Evolutionary conservation across 2,888 invertebrate species (phyloP).

Genomic region (Lacanobia wlatinum): DNA sequence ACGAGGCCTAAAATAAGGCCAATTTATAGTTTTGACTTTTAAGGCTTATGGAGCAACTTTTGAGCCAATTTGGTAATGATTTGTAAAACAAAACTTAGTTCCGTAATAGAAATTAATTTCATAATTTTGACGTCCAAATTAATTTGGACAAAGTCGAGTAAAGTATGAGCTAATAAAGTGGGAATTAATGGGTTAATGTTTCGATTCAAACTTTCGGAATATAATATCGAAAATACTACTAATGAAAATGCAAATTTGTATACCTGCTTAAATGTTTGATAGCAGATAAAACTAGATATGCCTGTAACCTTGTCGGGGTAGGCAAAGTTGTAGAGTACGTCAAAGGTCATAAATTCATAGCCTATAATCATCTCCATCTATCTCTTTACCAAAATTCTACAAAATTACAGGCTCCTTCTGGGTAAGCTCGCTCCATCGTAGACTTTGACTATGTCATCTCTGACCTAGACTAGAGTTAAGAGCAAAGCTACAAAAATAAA

Average conservation of each 20-base stretch:
- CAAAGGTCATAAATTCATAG: too few relatives aligned
- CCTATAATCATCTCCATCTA: too few relatives aligned
- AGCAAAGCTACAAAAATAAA: too few relatives aligned
- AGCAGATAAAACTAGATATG: background rate
- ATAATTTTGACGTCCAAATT: slow-evolving; percentile 27
- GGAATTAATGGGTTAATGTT: slow-evolving; percentile 3
- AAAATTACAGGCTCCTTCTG: too few relatives aligned
- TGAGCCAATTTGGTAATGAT: slow-evolving; percentile 22
- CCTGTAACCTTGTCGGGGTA: too few relatives aligned
- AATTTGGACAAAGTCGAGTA: slow-evolving; percentile 20
- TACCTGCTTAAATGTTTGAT: background rate
- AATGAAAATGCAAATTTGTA: background rate
- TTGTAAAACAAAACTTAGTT: slow-evolving; percentile 39
- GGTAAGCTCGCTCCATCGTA: too few relatives aligned
- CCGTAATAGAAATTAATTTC: slow-evolving; percentile 26
- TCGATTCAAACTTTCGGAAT: background rate
- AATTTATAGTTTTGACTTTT: slow-evolving; percentile 28
- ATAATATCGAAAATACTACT: background rate
- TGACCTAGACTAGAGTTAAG: too few relatives aligned
- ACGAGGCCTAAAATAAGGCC: slow-evolving; percentile 10
- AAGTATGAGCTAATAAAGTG: slow-evolving; percentile 25
- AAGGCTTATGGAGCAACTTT: slow-evolving; percentile 22
- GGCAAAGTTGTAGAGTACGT: too few relatives aligned
- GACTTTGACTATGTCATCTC: too few relatives aligned
- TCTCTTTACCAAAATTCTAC: too few relatives aligned